Conservation (phyloP, 92 coral and sea anemone genomes). For the Zoanthus sociatus region DNA sequence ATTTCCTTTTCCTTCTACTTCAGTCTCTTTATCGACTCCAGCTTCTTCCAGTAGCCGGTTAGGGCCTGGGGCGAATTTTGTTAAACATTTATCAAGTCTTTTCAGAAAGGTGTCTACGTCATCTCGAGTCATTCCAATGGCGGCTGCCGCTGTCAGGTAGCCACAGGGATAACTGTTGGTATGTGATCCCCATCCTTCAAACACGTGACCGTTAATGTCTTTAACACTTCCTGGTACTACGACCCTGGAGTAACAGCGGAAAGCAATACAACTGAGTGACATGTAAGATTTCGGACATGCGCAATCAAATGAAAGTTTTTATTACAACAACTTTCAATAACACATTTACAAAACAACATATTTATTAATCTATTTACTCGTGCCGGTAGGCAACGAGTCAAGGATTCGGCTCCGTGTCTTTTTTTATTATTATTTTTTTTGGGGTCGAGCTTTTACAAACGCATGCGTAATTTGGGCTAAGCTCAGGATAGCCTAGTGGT, state of each 20-base stretch:
- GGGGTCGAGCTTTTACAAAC: no score
- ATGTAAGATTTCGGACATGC: background rate
- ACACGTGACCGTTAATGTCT: conserved; percentile 90
- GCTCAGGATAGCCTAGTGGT: no score
- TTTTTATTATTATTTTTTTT: no score
- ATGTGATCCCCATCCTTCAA: conserved; percentile 98
- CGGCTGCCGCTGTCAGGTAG: conserved; percentile 97
- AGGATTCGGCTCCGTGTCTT: no score
- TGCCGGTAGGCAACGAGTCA: no score
- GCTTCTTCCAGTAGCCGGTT: conserved; percentile 16
- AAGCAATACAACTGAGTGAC: background rate
- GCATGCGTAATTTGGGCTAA: no score
- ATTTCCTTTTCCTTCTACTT: background rate
- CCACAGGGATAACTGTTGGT: conserved; percentile 85
- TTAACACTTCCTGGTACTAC: conserved; percentile 86
- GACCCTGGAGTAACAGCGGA: conserved; percentile 60
- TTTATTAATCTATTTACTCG: no score
- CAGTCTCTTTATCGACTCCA: background rate
- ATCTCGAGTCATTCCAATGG: conserved; percentile 91
- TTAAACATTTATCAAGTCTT: conserved; percentile 90
- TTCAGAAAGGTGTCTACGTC: conserved; percentile 94
- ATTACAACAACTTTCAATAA: no score
- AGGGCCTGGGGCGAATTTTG: conserved; percentile 59
- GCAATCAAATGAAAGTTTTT: no score
- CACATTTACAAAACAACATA: background rate